A percentile compares a stretch with the other conserved stretches of the same genome.
Evolutionary conservation across 2,888 invertebrate species (phyloP).

Genomic region (Philhelius pedissequus): DNA sequence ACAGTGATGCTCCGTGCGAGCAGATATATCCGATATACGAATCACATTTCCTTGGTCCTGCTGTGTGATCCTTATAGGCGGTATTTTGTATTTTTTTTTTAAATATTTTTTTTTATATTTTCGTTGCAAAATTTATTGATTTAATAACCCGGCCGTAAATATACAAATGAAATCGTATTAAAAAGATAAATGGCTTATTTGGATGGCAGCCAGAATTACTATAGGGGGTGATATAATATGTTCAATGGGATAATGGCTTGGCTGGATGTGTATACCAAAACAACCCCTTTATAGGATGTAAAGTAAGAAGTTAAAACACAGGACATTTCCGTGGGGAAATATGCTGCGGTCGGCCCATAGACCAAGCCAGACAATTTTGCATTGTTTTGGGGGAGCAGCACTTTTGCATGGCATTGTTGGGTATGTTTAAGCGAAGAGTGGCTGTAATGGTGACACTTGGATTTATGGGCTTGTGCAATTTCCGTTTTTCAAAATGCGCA

Average conservation of each 20-base stretch:
- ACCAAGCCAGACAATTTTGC: constrained; percentile 23
- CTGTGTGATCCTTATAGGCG: constrained; percentile 23
- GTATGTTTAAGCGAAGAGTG: neutral
- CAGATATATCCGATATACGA: constrained; percentile 31
- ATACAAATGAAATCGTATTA: constrained; percentile 71
- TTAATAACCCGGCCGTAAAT: constrained; percentile 70
- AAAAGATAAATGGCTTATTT: constrained; percentile 70
- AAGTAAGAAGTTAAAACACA: constrained; percentile 20
- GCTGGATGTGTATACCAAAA: neutral
- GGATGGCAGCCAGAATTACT: constrained; percentile 60
- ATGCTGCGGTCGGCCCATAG: constrained; percentile 33
- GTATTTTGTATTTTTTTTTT: constrained; percentile 15
- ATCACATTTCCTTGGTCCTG: constrained; percentile 38
- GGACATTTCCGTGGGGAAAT: constrained; percentile 9
- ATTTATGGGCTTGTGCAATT: constrained; percentile 58
- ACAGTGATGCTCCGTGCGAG: neutral
- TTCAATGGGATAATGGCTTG: neutral
- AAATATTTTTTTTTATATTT: constrained; percentile 18
- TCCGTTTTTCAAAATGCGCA: constrained; percentile 43
- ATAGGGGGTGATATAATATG: constrained; percentile 1
- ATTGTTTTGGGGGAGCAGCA: constrained; percentile 27
- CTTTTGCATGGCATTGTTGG: constrained; percentile 34
- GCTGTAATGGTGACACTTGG: constrained; percentile 39
- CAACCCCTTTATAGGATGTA: constrained; percentile 29
- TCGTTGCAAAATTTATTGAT: constrained; percentile 68